These are phyloP conservation scores for Tigriopus californicus DNA, from an alignment of 2,888 invertebrate genomes.

Conservation along the genomic window DNA sequence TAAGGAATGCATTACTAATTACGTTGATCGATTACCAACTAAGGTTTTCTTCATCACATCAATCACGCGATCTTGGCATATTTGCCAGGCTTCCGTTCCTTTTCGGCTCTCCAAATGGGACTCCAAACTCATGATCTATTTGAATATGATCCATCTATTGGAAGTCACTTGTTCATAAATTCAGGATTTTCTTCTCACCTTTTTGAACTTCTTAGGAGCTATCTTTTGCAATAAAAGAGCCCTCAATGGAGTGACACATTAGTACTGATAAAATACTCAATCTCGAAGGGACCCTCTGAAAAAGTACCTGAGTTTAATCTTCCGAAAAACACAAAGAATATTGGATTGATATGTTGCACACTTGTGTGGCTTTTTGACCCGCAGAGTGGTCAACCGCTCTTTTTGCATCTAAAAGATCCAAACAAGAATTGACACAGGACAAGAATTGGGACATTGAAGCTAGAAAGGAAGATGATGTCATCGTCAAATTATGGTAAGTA, in stretches of 20 bases:
- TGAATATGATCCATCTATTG: too few relatives aligned
- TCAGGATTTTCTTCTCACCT: not conserved
- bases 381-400: slow-evolving; percentile 51
- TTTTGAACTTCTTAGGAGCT: slow-evolving; percentile 37
- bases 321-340: too few relatives aligned
- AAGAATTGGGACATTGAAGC: too few relatives aligned
- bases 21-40: too few relatives aligned
- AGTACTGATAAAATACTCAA: slow-evolving; percentile 11
- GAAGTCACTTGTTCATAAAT: too few relatives aligned
- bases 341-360: too few relatives aligned
- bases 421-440: too few relatives aligned
- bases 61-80: slow-evolving; percentile 36
- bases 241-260: slow-evolving; percentile 40
- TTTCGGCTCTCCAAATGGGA: slow-evolving; percentile 48
- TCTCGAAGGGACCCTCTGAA: slow-evolving; percentile 12
- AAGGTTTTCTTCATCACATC: slow-evolving; percentile 20
- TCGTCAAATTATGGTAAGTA: too few relatives aligned
- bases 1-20: too few relatives aligned
- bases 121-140: not conserved
- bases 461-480: too few relatives aligned
- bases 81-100: slow-evolving; percentile 49
- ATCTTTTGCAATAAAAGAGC: slow-evolving; percentile 48
- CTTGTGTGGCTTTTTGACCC: too few relatives aligned
- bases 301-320: too few relatives aligned
- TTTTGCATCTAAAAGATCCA: slow-evolving; percentile 20